Evolutionary conservation across 2,888 invertebrate genomes (phyloP).

Genomic region (Drosophila bunnanda): DNA sequence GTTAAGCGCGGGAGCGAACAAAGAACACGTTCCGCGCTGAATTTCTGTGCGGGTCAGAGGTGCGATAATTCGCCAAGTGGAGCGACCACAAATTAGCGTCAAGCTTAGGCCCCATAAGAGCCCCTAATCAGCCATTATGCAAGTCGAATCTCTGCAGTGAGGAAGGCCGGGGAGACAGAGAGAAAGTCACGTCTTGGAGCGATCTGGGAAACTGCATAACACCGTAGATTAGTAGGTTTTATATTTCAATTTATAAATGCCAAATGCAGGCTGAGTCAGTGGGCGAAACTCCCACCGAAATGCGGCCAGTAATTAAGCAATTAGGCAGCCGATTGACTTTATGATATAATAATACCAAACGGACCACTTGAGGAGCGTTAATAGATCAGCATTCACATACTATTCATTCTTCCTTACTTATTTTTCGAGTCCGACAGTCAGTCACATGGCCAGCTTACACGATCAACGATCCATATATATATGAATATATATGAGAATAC

Average conservation of each 20-base stretch:
- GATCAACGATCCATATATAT: slow-evolving; percentile 43
- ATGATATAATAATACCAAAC: slow-evolving; percentile 13
- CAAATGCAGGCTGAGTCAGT: slow-evolving; percentile 13
- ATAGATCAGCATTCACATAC: slow-evolving; percentile 1
- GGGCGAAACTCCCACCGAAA: slow-evolving; percentile 26
- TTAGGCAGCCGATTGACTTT: slow-evolving; percentile 34
- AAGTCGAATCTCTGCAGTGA: slow-evolving; percentile 1
- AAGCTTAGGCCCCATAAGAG: slow-evolving; percentile 31
- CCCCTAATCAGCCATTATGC: slow-evolving; percentile 20
- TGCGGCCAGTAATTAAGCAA: slow-evolving; percentile 32
- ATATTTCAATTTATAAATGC: neutral
- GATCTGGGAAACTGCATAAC: slow-evolving; percentile 8
- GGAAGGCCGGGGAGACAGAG: too few species aligned
- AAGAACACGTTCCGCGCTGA: slow-evolving; percentile 40
- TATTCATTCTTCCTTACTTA: slow-evolving; percentile 2
- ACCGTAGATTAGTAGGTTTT: neutral
- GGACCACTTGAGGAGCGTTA: slow-evolving; percentile 7
- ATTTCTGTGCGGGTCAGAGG: slow-evolving; percentile 40
- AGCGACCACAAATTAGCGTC: slow-evolving; percentile 41
- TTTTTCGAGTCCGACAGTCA: slow-evolving; percentile 42
- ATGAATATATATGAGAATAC: neutral
- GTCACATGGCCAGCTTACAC: slow-evolving; percentile 65
- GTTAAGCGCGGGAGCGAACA: slow-evolving; percentile 25
- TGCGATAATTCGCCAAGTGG: slow-evolving; percentile 42
- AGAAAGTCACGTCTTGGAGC: slow-evolving; percentile 19